Evolutionary conservation across 2,113 vertebrate genomes (phyloP).

Genomic region (Scomber japonicus): DNA sequence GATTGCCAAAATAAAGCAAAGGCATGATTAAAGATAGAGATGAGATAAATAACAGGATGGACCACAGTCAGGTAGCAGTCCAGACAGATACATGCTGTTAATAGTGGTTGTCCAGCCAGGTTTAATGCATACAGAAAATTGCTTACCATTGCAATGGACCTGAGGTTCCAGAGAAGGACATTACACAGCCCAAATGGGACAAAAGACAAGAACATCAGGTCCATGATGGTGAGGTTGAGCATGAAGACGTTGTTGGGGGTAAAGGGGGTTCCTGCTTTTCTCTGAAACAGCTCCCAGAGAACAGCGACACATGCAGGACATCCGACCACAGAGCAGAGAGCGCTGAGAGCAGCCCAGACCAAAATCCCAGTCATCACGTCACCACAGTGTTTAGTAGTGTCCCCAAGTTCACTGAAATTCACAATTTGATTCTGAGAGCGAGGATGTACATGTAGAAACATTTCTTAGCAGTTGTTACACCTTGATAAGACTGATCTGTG

Average conservation of each 20-base stretch:
- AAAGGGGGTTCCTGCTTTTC: conserved; percentile 16
- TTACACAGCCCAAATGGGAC: conserved; percentile 36
- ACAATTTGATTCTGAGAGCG: conserved; percentile 10
- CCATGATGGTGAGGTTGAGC: conserved; percentile 60
- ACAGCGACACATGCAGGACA: conserved; percentile 43
- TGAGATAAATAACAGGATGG: conserved; percentile 49
- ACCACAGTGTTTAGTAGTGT: conserved; percentile 14
- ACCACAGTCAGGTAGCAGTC: conserved; percentile 67
- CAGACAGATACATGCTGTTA: conserved; percentile 57
- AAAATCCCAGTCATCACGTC: conserved; percentile 13
- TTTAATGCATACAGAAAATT: conserved; percentile 41
- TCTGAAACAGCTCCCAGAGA: conserved; percentile 30
- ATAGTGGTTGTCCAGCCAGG: conserved; percentile 51
- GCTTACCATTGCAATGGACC: neutral
- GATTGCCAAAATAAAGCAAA: conserved; percentile 60
- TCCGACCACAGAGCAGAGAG: conserved; percentile 28
- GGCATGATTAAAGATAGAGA: conserved; percentile 36
- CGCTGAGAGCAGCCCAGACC: conserved; percentile 39
- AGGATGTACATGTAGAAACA: too few relatives aligned
- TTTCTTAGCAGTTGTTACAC: too few relatives aligned
- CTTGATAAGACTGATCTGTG: too few relatives aligned
- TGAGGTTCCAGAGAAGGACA: conserved; percentile 31
- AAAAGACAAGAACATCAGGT: conserved; percentile 46
- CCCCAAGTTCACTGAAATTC: neutral
- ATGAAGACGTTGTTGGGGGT: conserved; percentile 56